Evolutionary conservation across 2,888 invertebrate genomes (phyloP).

Genomic region (Dioctria linearis): DNA sequence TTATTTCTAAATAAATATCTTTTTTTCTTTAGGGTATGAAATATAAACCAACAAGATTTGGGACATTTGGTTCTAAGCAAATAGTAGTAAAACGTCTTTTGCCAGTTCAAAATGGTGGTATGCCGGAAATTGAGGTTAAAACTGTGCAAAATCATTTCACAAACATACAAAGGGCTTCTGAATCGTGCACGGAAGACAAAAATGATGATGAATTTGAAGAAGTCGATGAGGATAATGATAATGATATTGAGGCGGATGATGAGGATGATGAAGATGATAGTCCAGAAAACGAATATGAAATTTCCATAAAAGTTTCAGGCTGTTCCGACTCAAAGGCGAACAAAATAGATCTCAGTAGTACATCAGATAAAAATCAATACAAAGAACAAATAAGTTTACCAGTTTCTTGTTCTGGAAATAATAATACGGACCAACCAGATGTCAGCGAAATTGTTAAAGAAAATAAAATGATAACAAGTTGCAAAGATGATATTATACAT

Average conservation of each 20-base stretch:
- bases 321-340: not conserved
- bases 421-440: not conserved
- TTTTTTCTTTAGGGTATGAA: conserved; percentile 26
- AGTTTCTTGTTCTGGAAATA: not conserved
- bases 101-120: conserved; percentile 75
- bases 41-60: conserved; percentile 49
- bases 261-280: not conserved
- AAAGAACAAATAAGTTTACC: not conserved
- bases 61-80: conserved; percentile 68
- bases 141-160: conserved; percentile 64
- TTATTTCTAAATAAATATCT: not conserved
- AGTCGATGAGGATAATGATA: conserved; percentile 66
- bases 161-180: conserved; percentile 56
- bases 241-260: conserved; percentile 61
- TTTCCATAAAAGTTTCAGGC: not conserved
- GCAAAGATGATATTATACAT: conserved; percentile 16
- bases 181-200: conserved; percentile 54
- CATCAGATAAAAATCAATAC: not conserved
- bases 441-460: not conserved
- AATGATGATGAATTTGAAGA: conserved; percentile 52
- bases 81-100: conserved; percentile 84
- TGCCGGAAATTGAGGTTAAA: conserved; percentile 64
- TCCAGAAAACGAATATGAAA: not conserved
- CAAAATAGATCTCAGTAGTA: not conserved
- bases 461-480: not conserved